Evolutionary conservation across 2,888 invertebrate species (phyloP), one percentile per base, ranked within the genome.

Genomic region (Quadroppia sp.): DNA sequence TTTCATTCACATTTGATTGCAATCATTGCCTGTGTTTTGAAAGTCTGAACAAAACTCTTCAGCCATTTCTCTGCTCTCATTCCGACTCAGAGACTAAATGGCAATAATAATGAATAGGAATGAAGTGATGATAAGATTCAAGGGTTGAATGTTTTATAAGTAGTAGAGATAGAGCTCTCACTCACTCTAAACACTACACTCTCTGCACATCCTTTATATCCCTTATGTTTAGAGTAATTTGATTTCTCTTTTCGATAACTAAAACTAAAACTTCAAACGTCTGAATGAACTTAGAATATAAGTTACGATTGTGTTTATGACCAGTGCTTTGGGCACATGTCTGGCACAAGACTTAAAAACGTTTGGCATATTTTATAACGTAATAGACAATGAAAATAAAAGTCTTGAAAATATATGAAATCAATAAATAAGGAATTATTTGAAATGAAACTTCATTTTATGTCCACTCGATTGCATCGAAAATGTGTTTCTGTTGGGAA

Each of bases 191-290:
- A 50, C 20, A n/a, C 50, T 9, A 6, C 1, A 30, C 17, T 17
- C 13, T 30, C 4, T 9, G 32, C 32, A 36, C 64, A 64, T 64
- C 64, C 64, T 64, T 64, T 64, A 30, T 64, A 64, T 36, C 64
- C 36, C 64, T 64, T 64, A 36, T 36, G 64, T 64, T 64, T 64
- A 64, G n/a, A 64, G 64, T 64, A 64, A 64, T 64, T 64, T 64
- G 64, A 64, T 64, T 64, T 64, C 11, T 20, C 4, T 36, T 17
- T 36, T 32, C 36, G 64, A 64, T 64, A 64, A 64, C 32, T n/a
- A 25, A 30, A 53, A 9, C 25, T 56, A 23, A 56, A 56, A 20
- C 28, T 28, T 50, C 17, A 20, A 50, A 50, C 20, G 20, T 7
- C 50, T 50, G n/a, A 36, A 36, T 36, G 36, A n/a, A 36, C 36